phyloP scores from a whole-genome alignment of 2,888 invertebrate genomes.

The Neocrepidodera transversa region DNA sequence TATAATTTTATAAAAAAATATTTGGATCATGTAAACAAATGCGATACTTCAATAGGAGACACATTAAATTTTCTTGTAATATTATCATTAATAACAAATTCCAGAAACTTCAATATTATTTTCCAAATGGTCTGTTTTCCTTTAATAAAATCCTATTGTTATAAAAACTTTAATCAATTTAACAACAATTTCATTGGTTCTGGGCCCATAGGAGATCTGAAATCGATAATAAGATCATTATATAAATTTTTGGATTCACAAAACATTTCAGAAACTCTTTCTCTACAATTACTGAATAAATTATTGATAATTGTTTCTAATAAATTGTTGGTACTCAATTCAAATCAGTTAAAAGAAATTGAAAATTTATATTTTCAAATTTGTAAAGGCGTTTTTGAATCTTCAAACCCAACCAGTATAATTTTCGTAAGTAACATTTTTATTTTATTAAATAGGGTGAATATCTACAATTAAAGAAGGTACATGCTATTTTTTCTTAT shows the following conservation, averaged over 20 bases:
- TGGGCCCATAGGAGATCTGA: constrained; percentile 37
- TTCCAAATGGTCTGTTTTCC: constrained; percentile 48
- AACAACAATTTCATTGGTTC: constrained; percentile 43
- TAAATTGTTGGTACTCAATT: constrained; percentile 42
- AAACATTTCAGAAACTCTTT: constrained; percentile 34
- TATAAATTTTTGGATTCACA: constrained; percentile 40
- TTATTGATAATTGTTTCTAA: constrained; percentile 46
- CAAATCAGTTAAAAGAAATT: constrained; percentile 42
- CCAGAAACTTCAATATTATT: constrained; percentile 47
- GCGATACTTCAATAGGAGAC: constrained; percentile 20
- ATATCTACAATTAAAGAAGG: too few species aligned
- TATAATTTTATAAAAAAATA: constrained; percentile 38
- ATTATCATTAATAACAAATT: constrained; percentile 41
- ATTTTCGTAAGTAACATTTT: constrained; percentile 39
- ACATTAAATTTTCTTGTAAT: constrained; percentile 42
- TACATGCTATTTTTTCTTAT: too few species aligned
- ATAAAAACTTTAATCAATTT: constrained; percentile 40
- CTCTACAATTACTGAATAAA: constrained; percentile 38
- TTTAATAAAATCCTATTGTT: constrained; percentile 38
- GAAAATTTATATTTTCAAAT: constrained; percentile 46
- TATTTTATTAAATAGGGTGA: background rate
- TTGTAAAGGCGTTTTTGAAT: constrained; percentile 36
- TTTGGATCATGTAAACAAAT: constrained; percentile 36
- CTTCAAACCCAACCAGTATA: too few species aligned
- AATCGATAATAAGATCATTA: constrained; percentile 41